Percentiles rank a stretch among this genome's conserved stretches.
Conservation (phyloP, 2,113 vertebrate genomes). For the Poeciliopsis occidentalis region DNA sequence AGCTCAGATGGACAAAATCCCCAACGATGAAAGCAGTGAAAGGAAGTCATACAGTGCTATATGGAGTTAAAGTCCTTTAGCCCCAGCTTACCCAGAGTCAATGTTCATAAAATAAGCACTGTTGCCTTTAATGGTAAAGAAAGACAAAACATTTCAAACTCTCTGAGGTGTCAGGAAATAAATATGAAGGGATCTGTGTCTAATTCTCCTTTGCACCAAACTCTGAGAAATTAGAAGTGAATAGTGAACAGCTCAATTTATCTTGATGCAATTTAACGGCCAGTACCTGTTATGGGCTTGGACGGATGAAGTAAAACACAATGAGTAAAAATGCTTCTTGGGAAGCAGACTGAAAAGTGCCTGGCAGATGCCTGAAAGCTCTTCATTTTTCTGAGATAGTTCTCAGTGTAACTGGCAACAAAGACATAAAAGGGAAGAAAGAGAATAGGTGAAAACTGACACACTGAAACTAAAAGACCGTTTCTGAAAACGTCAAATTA, state of each 20-base stretch:
- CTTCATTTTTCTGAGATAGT: slow-evolving; percentile 56
- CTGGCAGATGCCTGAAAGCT: slow-evolving; percentile 54
- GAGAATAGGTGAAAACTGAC: neutral
- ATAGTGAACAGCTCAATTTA: slow-evolving; percentile 71
- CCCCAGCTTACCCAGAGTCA: slow-evolving; percentile 30
- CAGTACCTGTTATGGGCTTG: slow-evolving; percentile 53
- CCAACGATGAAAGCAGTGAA: slow-evolving; percentile 15
- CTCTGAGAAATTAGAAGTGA: slow-evolving; percentile 65
- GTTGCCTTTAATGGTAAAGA: slow-evolving; percentile 45
- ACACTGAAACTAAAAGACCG: neutral
- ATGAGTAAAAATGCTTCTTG: slow-evolving; percentile 50
- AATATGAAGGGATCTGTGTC: slow-evolving; percentile 61
- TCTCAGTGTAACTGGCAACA: neutral
- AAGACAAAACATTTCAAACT: slow-evolving; percentile 51
- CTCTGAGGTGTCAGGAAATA: slow-evolving; percentile 54
- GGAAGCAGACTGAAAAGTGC: slow-evolving; percentile 44
- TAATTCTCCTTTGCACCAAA: slow-evolving; percentile 56
- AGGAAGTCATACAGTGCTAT: slow-evolving; percentile 31
- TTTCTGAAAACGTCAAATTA: slow-evolving; percentile 17
- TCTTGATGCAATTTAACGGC: slow-evolving; percentile 71
- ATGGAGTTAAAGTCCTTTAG: slow-evolving; percentile 59
- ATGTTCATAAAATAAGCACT: slow-evolving; percentile 52
- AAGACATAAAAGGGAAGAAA: neutral
- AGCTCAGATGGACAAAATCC: slow-evolving; percentile 41
- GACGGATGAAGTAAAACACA: slow-evolving; percentile 64